A percentile compares a stretch with the other conserved stretches of the same genome.
Conservation (phyloP, 2,888 invertebrate species). For the Cheilosia pagana region DNA sequence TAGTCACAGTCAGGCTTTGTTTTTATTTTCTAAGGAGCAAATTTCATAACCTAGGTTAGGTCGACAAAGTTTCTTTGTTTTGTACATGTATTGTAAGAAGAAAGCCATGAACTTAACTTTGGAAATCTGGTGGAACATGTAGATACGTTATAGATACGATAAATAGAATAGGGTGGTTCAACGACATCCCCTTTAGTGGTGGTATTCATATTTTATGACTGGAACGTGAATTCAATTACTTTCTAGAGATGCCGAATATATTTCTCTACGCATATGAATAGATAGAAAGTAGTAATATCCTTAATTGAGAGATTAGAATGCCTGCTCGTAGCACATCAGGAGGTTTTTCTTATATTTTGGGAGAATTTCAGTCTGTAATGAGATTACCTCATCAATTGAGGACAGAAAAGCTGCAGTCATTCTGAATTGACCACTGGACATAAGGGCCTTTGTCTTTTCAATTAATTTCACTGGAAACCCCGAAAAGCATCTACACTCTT, state of each 20-base stretch:
- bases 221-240: constrained; percentile 51
- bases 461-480: constrained; percentile 36
- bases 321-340: not conserved
- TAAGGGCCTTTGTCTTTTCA: constrained; percentile 14
- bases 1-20: constrained; percentile 2
- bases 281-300: constrained; percentile 5
- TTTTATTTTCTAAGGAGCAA: not conserved
- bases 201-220: constrained; percentile 44
- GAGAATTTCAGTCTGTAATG: constrained; percentile 3
- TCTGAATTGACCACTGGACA: constrained; percentile 1
- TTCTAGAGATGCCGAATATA: not conserved
- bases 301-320: constrained; percentile 29
- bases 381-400: constrained; percentile 22
- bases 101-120: constrained; percentile 35
- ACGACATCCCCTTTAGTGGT: not conserved
- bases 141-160: constrained; percentile 31
- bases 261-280: not conserved
- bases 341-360: not conserved
- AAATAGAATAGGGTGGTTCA: not conserved
- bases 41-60: constrained; percentile 50
- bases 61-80: constrained; percentile 1
- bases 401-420: not conserved
- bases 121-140: constrained; percentile 42
- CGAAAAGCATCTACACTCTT: not conserved
- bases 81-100: not conserved